A percentile compares a stretch with the other conserved stretches of the same genome.
These are phyloP conservation scores for Hyperopisus bebe DNA, from an alignment of 2,113 vertebrate genomes.

Conservation along the genomic window DNA sequence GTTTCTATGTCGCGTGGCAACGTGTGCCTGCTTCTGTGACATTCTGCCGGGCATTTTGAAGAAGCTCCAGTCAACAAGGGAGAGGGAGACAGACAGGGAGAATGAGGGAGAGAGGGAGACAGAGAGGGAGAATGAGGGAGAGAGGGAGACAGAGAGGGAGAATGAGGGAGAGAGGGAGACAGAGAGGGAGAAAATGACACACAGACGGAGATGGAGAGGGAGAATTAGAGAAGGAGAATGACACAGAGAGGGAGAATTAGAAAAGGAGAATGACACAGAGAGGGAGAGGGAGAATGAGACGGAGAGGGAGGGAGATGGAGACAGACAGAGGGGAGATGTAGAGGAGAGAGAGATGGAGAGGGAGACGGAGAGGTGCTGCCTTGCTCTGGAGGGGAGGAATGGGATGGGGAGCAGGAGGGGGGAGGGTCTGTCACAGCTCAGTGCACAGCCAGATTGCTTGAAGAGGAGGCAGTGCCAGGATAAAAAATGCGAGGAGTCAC, in stretches of 20 bases:
- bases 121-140: no score
- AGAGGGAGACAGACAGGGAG: not conserved
- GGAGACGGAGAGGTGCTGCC: not conserved
- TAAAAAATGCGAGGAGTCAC: not conserved
- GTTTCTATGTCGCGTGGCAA: not conserved
- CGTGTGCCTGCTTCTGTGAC: not conserved
- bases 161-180: not conserved
- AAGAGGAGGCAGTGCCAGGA: not conserved
- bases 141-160: not conserved
- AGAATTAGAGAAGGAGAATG: not conserved
- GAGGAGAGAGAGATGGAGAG: not conserved
- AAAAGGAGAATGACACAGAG: not conserved
- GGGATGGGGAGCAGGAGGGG: not conserved
- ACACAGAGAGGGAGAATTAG: not conserved
- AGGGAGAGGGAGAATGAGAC: no score
- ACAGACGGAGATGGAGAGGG: not conserved
- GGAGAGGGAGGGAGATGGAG: not conserved
- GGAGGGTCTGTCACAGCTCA: slow-evolving; percentile 18
- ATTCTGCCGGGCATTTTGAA: not conserved
- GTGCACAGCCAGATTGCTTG: slow-evolving; percentile 15
- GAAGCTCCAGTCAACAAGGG: not conserved
- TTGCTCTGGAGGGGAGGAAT: not conserved
- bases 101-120: not conserved
- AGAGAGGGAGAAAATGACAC: not conserved
- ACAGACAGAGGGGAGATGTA: not conserved